Base-by-base conservation (phyloP, 2,113 vertebrate genomes). In the Eptesicus fuscus region DNA sequence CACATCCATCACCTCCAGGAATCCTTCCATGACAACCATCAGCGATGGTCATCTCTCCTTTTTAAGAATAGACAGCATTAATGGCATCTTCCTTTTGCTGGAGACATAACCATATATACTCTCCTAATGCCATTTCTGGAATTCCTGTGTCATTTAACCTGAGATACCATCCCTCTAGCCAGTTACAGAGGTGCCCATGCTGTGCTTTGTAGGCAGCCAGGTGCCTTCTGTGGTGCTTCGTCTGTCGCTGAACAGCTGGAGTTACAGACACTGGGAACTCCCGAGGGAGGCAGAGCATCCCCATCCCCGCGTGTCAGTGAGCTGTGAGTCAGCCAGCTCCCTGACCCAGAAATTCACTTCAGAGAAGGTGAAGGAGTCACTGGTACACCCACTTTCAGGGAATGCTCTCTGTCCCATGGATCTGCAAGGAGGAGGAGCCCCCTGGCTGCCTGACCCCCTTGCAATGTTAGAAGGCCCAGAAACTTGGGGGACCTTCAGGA, bases 131-230 rank as follows among this genome's bases (percentile, higher is more conserved):
- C 20, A 4, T 23, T 25, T 16, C 49, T 7, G 40, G 8, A n/a
- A 9, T 20, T 18, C 3, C 1, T 4, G 1, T 2, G 12, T 13
- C 20, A 7, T 25, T 51, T n/a, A 18, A 25, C 9, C 12, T 16
- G 7, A 23, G 13, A 30, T 1, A 17, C 59, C 1, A 5, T 1
- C 10, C 30, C 73, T 61, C 18, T 7, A 7, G 0, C 35, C 1
- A 5, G 53, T 18, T 7, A 8, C 4, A 2, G 37, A 16, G 23
- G 7, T 4, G 0, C 49, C 22, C n/a, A 1, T 2, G 35, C 18
- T 28, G 22, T 7, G 22, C 51, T 42, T 11, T 30, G 7, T 53
- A 20, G 67, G 74, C 51, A 51, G 14, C 20, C 0, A 0, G 3
- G 40, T 4, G 1, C 28, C 23, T 14, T 30, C 56, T 23, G 23